Conservation (phyloP, 2,888 invertebrate genomes). For the Aleiodes leptofemur region DNA sequence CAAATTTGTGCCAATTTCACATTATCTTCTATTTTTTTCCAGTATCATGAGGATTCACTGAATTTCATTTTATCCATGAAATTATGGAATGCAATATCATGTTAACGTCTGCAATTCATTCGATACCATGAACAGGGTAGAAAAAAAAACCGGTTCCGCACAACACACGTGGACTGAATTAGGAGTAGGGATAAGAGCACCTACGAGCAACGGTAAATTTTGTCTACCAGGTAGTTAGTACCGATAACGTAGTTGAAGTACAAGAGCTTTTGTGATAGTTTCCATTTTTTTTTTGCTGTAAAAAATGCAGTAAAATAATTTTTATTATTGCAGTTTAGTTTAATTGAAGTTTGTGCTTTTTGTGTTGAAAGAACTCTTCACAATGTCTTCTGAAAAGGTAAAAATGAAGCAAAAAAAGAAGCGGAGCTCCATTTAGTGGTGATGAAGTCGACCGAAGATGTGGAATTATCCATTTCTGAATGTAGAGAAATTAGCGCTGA, state of each 20-base stretch:
- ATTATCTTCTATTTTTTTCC: too few relatives aligned
- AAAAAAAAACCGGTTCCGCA: constrained; percentile 47
- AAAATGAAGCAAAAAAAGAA: neutral
- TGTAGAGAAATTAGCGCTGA: too few relatives aligned
- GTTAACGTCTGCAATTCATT: constrained; percentile 6
- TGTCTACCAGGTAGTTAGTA: constrained; percentile 7
- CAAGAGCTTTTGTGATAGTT: neutral
- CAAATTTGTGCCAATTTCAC: too few relatives aligned
- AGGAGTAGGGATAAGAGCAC: constrained; percentile 34
- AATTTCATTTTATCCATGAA: neutral
- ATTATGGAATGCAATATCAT: neutral
- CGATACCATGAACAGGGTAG: neutral
- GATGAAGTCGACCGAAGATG: too few relatives aligned
- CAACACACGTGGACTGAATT: constrained; percentile 49
- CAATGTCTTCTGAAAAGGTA: constrained; percentile 31
- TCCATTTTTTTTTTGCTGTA: neutral
- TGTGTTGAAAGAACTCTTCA: constrained; percentile 1
- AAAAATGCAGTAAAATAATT: constrained; percentile 15
- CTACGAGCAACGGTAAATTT: constrained; percentile 59
- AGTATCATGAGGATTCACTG: neutral
- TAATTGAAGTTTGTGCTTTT: neutral
- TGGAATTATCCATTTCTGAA: too few relatives aligned
- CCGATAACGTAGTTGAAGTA: constrained; percentile 12
- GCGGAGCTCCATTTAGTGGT: too few relatives aligned
- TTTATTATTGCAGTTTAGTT: neutral